Evolutionary conservation across 1,140 invertebrate genomes (phyloP), one percentile per base, ranked within the genome.

Genomic region (Leptopilina clavipes): DNA sequence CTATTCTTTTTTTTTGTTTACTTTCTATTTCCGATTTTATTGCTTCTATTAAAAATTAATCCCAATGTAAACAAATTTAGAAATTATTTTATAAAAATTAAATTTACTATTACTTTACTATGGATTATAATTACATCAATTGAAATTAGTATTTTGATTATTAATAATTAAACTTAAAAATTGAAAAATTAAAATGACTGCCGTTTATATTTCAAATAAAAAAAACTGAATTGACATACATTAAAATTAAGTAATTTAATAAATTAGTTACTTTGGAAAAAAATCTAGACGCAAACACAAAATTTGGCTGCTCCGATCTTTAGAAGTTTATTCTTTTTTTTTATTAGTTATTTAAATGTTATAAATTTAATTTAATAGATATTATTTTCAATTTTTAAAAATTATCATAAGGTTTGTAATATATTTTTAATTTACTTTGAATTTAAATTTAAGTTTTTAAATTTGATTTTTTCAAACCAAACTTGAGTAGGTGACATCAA

Each of bases 381-480:
- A n/a, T 52, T 6, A 17, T 52, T 52, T 40, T 17, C 14, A 52
- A 52, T 17, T n/a, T n/a, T 52, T 17, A 17, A 17, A 17, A 52
- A 17, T 52, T n/a, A 12, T 6, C 8, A 52, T 17, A n/a, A 17
- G 17, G 44, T 45, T 45, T 45, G 44, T 45, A 76, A 72, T 71
- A 72, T 78, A 78, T 72, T 75, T n/a, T 79, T 78, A 78, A 37
- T 70, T 72, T 75, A 12, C 78, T 79, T 74, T 17, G 8, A 17
- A 74, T 70, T 81, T 48, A 72, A 73, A 73, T 65, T 74, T 11
- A 52, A 73, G 56, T 75, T 71, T 76, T 73, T 71, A 17, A 73
- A 75, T 52, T 74, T 79, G 82, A 73, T 71, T 43, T 43, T 70
- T 79, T 78, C 6, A 17, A 52, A 17, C 17, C 48, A 52, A 52